Evolutionary conservation across 2,888 invertebrate genomes (phyloP).

Genomic region (Apodemia zela): DNA sequence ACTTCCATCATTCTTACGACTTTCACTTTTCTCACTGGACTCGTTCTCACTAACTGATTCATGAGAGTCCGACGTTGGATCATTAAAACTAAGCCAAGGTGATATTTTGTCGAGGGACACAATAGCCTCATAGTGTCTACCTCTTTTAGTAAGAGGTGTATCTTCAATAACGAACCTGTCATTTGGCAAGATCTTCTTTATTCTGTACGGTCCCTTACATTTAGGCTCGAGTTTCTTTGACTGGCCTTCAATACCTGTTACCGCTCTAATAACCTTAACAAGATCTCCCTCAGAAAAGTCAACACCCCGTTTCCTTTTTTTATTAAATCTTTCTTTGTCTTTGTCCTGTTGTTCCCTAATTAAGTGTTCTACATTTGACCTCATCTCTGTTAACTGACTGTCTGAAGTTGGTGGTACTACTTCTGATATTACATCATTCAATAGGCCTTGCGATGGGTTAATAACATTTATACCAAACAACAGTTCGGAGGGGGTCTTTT

Average conservation of each 20-base stretch:
- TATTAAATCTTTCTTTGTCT: slow-evolving; percentile 26
- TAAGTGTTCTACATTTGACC: slow-evolving; percentile 18
- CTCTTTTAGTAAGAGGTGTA: slow-evolving; percentile 22
- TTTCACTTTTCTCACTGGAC: no score
- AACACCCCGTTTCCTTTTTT: slow-evolving; percentile 20
- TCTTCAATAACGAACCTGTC: slow-evolving; percentile 22
- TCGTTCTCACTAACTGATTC: not conserved
- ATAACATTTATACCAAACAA: slow-evolving; percentile 21
- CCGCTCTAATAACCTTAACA: slow-evolving; percentile 25
- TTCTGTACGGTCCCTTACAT: slow-evolving; percentile 28
- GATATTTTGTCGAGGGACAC: slow-evolving; percentile 20
- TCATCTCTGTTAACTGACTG: slow-evolving; percentile 18
- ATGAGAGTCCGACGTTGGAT: not conserved
- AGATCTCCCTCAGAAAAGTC: slow-evolving; percentile 26
- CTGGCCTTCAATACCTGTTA: slow-evolving; percentile 24
- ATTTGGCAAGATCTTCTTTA: slow-evolving; percentile 24
- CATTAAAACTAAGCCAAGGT: slow-evolving; percentile 20
- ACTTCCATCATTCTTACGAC: no score
- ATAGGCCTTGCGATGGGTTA: slow-evolving; percentile 4
- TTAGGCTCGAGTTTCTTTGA: slow-evolving; percentile 29
- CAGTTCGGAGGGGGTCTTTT: slow-evolving; percentile 24
- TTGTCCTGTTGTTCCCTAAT: slow-evolving; percentile 28
- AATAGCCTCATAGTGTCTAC: slow-evolving; percentile 14
- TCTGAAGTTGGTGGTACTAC: not conserved
- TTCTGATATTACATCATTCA: slow-evolving; percentile 18